Percentiles rank a stretch among this genome's conserved stretches.
phyloP scores from a whole-genome alignment of 2,888 invertebrate species.

The Acleris laterana region DNA sequence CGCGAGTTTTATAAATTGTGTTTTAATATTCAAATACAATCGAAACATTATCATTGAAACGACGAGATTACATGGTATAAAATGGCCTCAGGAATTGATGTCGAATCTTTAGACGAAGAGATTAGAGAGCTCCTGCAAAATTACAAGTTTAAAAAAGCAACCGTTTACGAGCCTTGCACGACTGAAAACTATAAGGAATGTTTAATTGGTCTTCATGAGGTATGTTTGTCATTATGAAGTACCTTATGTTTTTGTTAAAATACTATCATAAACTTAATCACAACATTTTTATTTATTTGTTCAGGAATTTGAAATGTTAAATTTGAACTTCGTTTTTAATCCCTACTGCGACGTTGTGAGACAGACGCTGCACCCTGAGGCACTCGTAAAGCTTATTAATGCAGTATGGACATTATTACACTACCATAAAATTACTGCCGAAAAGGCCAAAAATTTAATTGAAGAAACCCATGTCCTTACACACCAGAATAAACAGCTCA shows the following conservation, averaged over 20 bases:
- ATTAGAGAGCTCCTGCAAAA: conserved; percentile 73
- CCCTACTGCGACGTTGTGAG: conserved; percentile 66
- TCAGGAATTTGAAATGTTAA: conserved; percentile 70
- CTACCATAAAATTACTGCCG: conserved; percentile 60
- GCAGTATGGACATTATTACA: conserved; percentile 69
- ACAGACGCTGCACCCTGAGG: conserved; percentile 55
- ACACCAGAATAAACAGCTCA: conserved; percentile 69
- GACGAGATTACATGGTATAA: conserved; percentile 37
- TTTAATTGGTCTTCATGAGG: conserved; percentile 72
- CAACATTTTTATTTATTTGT: no score
- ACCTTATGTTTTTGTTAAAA: neutral
- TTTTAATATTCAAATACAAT: neutral
- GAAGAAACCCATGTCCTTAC: conserved; percentile 71
- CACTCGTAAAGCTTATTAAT: conserved; percentile 71
- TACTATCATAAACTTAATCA: neutral
- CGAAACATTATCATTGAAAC: neutral
- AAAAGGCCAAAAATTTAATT: conserved; percentile 59
- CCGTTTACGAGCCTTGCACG: conserved; percentile 73
- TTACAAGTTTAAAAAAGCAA: conserved; percentile 72
- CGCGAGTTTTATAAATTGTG: no score
- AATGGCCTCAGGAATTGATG: conserved; percentile 47
- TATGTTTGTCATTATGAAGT: conserved; percentile 42
- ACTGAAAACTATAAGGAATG: conserved; percentile 69
- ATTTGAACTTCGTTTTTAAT: conserved; percentile 71
- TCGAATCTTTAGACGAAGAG: conserved; percentile 71